These are phyloP conservation scores for Ardeotis arabs DNA, from an alignment of 2,113 vertebrate species.

Conservation along the genomic window DNA sequence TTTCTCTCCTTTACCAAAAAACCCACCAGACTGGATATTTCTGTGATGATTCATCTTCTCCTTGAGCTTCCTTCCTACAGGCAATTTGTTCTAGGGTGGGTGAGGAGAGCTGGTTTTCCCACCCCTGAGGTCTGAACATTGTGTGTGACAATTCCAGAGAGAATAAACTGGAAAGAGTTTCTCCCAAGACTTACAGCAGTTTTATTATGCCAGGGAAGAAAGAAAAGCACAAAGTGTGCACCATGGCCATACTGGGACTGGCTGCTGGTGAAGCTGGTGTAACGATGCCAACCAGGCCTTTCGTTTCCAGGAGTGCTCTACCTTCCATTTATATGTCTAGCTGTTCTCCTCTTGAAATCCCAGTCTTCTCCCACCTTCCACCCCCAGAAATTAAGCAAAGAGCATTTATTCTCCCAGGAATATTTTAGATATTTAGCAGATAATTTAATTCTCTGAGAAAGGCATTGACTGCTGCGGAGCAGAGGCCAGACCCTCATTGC, in stretches of 20 bases:
- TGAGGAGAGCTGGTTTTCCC: slow-evolving; percentile 1
- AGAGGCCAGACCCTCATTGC: slow-evolving; percentile 25
- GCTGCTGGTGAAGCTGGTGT: background rate
- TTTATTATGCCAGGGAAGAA: background rate
- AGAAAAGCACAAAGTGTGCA: background rate
- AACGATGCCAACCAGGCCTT: background rate
- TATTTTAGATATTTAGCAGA: slow-evolving; percentile 60
- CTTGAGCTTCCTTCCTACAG: background rate
- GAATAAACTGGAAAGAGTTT: background rate
- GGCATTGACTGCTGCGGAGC: background rate
- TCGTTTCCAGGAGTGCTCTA: background rate
- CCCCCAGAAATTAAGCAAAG: slow-evolving; percentile 35
- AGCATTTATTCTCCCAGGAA: slow-evolving; percentile 34
- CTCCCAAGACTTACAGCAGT: background rate
- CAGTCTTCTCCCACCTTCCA: slow-evolving; percentile 15
- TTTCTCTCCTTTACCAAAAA: background rate
- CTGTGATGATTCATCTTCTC: background rate
- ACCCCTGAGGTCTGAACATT: background rate
- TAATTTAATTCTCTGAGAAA: slow-evolving; percentile 53
- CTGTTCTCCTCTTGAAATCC: background rate
- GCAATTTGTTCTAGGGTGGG: background rate
- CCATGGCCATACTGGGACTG: slow-evolving; percentile 11
- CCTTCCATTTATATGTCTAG: background rate
- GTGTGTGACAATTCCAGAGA: background rate
- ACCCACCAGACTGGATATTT: background rate